Evolutionary conservation across 2,888 invertebrate species (phyloP), one percentile per base, ranked within the genome.

Genomic region (Heteropelma amictum): DNA sequence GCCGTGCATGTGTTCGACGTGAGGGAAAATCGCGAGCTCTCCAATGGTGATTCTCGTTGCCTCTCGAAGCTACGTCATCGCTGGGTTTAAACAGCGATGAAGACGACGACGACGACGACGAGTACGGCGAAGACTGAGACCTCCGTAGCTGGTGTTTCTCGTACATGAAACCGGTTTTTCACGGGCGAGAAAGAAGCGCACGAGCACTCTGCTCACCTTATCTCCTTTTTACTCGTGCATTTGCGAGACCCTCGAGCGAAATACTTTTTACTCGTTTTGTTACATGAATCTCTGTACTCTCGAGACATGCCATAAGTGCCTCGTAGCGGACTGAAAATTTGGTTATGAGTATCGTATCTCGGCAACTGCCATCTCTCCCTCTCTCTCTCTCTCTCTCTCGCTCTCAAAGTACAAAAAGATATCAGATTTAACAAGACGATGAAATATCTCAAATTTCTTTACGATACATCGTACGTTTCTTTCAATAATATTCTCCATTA

Each of bases 61-160:
- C 54, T n/a, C n/a, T 76, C 65, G 72, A 78, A 68, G 26, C 80
- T 79, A 82, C 85, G 86, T 86, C 86, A 86, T 84, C 86, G 83
- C 83, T 79, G 76, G 79, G 81, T 85, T 84, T 85, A 81, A 80
- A 78, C 72, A 77, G 73, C 72, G 47, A 64, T 38, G 61, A 61
- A 28, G 67, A 35, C 73, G 58, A 63, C 51, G 72, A 56, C 64
- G 49, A 67, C 64, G 71, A 56, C 47, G 56, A 68, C 63, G 60
- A 49, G 63, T 19, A 12, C 12, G 63, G 61, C 47, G 61, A 71
- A 53, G 40, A 60, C 51, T 8, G 58, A 65, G 64, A 58, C 45
- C 74, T 74, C 70, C 64, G 70, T 53, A 60, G 40, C 63, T 42
- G 17, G 33, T 45, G 17, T 58, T 17, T 69, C 64, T 64, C n/a